Base-by-base conservation (phyloP, 2,888 invertebrate species). In the Neria commutata region DNA sequence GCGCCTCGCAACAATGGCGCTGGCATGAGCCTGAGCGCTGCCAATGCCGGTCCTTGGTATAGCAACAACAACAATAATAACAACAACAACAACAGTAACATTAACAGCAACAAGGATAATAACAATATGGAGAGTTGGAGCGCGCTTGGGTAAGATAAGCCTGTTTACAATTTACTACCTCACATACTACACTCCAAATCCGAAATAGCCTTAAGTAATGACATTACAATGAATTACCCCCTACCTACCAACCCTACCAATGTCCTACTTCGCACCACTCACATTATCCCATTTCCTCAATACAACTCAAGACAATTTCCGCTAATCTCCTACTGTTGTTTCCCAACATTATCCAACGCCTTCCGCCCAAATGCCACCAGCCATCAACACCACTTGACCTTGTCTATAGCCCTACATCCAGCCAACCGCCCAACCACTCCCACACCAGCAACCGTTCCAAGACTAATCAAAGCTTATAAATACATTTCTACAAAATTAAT, bases 141-240 rank as follows among this genome's bases (percentile, higher is more conserved):
- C 70, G 62, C 73, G 59, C 75, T 79, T 74, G 80, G 82, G 81
- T 81, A 80, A 81, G 82, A 76, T 59, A 58, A 60, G 65, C 54
- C 60, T 69, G 71, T 71, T 67, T 68, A 62, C 67, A 60, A 66
- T 66, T 63, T 54, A 46, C 54, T 29, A 52, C 61, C n/a, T n/a
- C n/a, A n/a, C n/a, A n/a, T n/a, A n/a, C n/a, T n/a, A n/a, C 49
- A 62, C 17, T 60, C 23, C 53, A 59, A 57, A 48, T 49, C 24
- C 40, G 29, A 54, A 29, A 48, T 51, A 56, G 64, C 40, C 50
- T 46, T 65, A 26, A 52, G 40, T 46, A 33, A 60, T 62, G 62
- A 66, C 46, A n/a, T n/a, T n/a, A n/a, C 25, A 29, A 37, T 37
- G n/a, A 37, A 59, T n/a, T 34, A 46, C 59, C 54, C 62, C 58